Conservation (phyloP, 2,113 vertebrate species). For the Butastur rufipennis region DNA sequence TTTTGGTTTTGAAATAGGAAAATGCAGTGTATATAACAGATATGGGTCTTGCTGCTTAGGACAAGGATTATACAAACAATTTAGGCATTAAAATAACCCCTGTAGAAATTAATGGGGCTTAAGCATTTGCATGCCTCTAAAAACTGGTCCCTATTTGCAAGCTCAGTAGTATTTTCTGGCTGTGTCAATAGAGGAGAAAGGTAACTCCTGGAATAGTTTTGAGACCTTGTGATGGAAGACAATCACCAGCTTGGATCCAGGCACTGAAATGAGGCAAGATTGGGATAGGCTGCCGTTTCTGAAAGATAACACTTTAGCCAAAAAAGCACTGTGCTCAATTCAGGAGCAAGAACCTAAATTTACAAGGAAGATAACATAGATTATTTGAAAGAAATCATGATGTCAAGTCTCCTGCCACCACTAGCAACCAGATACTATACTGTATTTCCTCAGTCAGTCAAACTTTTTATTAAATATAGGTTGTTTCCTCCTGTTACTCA, state of each 20-base stretch:
- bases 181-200: background rate
- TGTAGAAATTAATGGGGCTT: background rate
- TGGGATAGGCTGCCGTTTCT: background rate
- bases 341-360: background rate
- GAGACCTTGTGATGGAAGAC: background rate
- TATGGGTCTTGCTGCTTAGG: background rate
- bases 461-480: background rate
- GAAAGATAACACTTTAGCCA: accelerated
- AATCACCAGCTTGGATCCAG: background rate
- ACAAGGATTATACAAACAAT: too few species aligned
- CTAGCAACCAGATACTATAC: accelerated
- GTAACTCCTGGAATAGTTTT: background rate
- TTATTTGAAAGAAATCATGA: background rate
- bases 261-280: background rate
- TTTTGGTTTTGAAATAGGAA: background rate
- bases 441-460: background rate
- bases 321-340: background rate
- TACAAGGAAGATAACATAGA: too few species aligned
- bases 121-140: background rate
- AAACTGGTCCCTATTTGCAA: background rate
- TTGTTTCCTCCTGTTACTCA: background rate
- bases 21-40: accelerated
- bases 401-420: background rate
- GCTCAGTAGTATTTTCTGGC: background rate
- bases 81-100: background rate